phyloP scores from a whole-genome alignment of 2,797 vertebrate genomes.

The Pangasius mekongensis region DNA sequence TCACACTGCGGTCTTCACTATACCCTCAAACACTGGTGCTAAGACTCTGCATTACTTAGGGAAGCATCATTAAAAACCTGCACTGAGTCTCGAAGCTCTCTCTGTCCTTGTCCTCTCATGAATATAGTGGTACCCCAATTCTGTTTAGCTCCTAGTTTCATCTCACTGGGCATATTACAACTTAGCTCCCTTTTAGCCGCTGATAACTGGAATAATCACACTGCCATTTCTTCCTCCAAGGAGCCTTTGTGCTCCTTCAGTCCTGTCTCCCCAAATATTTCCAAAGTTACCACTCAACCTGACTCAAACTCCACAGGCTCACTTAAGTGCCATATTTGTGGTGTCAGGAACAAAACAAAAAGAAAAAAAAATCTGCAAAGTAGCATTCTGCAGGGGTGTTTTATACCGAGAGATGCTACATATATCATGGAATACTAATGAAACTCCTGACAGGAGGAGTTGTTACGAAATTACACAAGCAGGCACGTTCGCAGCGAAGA shows the following conservation, averaged over 20 bases:
- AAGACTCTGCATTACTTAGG: conserved; percentile 46
- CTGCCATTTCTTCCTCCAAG: conserved; percentile 53
- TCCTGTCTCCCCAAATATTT: conserved; percentile 53
- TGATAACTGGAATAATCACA: conserved; percentile 67
- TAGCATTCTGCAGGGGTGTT: conserved; percentile 62
- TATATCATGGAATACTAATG: conserved; percentile 73
- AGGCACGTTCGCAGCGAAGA: conserved; percentile 54
- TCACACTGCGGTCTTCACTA: conserved; percentile 46
- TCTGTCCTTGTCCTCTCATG: conserved; percentile 62
- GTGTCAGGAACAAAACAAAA: conserved; percentile 56
- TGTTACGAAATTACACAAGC: conserved; percentile 66
- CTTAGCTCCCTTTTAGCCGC: conserved; percentile 63
- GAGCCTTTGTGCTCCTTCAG: conserved; percentile 51
- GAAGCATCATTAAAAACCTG: conserved; percentile 50
- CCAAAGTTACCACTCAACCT: conserved; percentile 45
- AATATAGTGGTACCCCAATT: conserved; percentile 59
- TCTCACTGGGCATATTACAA: conserved; percentile 62
- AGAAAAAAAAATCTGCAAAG: conserved; percentile 61
- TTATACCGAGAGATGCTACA: conserved; percentile 55
- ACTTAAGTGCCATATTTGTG: conserved; percentile 48
- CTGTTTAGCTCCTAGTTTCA: conserved; percentile 49
- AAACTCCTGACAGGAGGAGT: conserved; percentile 65
- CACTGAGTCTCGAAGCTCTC: conserved; percentile 48
- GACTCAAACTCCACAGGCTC: conserved; percentile 35
- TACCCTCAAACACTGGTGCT: conserved; percentile 34